Evolutionary conservation across 2,888 invertebrate genomes (phyloP), one percentile per base, ranked within the genome.

Genomic region (Yponomeuta plumbellus): DNA sequence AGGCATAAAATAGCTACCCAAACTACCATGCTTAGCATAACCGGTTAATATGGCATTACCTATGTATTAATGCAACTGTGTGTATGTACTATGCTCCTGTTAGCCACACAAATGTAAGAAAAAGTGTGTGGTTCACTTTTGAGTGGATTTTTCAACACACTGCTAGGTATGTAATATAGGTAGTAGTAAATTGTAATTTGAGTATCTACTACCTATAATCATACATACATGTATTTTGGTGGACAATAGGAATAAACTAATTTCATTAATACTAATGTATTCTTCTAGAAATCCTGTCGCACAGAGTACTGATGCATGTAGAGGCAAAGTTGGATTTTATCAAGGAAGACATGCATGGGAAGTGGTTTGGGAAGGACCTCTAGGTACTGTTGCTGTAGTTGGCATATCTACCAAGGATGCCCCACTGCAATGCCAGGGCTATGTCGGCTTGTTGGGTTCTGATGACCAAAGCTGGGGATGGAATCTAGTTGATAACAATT

Each of bases 391-490:
- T 23, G 99, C 99, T 61, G 98, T 99, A 61, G 96, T 99, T 77
- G 99, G 98, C 57, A 95, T 98, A 76, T 97, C 98, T 62, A 98
- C 98, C 1, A 97, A 96, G 90, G 97, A 99, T 80, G 98, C 99
- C 11, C 94, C 97, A 57, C 91, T 99, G 70, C 97, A 99, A 83
- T 97, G 97, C 84, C 97, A 96, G 77, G 99, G 99, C 67, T 99
- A 99, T 92, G 96, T 98, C 65, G 97, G 98, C 11, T 91, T 99
- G 68, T 90, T 99, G 70, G 99, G 99, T 40, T 96, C 97, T 6
- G 98, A 99, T 90, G 97, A 98, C 82, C 96, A 99, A 84, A 98
- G 98, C 78, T 99, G 99, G 99, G 99, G 99, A 17, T 99, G 99
- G 99, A 99, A 99, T 93, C 93, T 99, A 75, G 99, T 99, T 65